Evolutionary conservation across 2,113 vertebrate species (phyloP).

Genomic region (Notarius lentiginosus): DNA sequence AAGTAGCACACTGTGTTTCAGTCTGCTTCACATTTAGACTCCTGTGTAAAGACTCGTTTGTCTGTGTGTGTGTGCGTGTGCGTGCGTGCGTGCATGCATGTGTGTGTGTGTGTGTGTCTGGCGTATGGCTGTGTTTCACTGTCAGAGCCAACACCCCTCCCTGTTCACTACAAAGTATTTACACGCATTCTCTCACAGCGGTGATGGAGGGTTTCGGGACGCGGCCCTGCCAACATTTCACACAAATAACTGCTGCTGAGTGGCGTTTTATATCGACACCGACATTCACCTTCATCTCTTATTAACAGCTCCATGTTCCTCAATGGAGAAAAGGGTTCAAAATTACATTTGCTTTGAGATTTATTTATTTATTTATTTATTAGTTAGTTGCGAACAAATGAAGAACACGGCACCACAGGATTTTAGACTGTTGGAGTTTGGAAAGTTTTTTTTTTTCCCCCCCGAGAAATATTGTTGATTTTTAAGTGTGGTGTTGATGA

Average conservation of each 20-base stretch:
- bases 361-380: too few species aligned
- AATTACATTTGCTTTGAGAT: too few species aligned
- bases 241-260: slow-evolving; percentile 47
- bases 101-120: slow-evolving; percentile 39
- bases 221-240: slow-evolving; percentile 47
- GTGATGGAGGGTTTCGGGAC: slow-evolving; percentile 49
- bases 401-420: too few species aligned
- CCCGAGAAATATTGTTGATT: not conserved
- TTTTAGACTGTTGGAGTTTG: not conserved
- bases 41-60: slow-evolving; percentile 27
- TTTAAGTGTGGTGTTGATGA: not conserved
- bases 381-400: too few species aligned
- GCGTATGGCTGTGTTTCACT: slow-evolving; percentile 12
- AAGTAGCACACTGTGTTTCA: slow-evolving; percentile 23
- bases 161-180: slow-evolving; percentile 50
- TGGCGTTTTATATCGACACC: slow-evolving; percentile 56
- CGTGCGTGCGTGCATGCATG: not conserved
- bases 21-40: slow-evolving; percentile 55
- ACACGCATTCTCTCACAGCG: slow-evolving; percentile 36
- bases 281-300: slow-evolving; percentile 74
- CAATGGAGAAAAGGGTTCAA: too few species aligned
- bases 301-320: slow-evolving; percentile 64
- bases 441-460: not conserved
- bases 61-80: slow-evolving; percentile 13
- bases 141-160: slow-evolving; percentile 35